Evolutionary conservation across 1,140 invertebrate genomes (phyloP), one percentile per base, ranked within the genome.

Genomic region (Nilaparvata lugens): DNA sequence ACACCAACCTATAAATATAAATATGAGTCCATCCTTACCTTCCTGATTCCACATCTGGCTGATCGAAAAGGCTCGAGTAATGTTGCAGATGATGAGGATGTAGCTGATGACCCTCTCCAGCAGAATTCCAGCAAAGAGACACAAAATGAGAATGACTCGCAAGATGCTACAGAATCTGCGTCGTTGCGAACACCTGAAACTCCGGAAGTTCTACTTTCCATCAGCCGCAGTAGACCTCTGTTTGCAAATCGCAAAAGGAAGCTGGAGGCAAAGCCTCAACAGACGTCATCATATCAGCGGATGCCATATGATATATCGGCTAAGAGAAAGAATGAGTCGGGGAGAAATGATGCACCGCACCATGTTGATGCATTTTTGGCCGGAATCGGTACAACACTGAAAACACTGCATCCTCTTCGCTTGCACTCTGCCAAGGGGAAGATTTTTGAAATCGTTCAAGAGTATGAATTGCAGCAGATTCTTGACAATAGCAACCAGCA

Each of bases 321-420:
- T n/a, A n/a, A n/a, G n/a, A n/a, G n/a, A n/a, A n/a, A n/a, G n/a
- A n/a, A n/a, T n/a, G n/a, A n/a, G n/a, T n/a, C n/a, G n/a, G 5
- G 58, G 35, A 19, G 21, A 25, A 60, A 14, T 14, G 25, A 60
- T 60, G 56, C 21, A 25, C 58, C 9, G 58, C 31, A 24, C 23
- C 56, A 59, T 24, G 63, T 65, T 45, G 64, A 65, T 52, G 64
- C 57, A 31, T 65, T 65, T 58, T 51, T 65, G 53, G 18, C 58
- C n/a, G 62, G 57, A 52, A 61, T 63, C 14, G 56, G 61, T 43
- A 51, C 53, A 56, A 13, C 53, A 25, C 62, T 65, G 24, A 62
- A 58, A 65, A 54, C 62, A 19, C 56, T 65, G 21, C n/a, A 61
- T 21, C 64, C 60, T 24, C 21, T 40, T 52, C 40, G 23, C 38